Conservation (phyloP, 2,888 invertebrate species). For the Altica lythri region DNA sequence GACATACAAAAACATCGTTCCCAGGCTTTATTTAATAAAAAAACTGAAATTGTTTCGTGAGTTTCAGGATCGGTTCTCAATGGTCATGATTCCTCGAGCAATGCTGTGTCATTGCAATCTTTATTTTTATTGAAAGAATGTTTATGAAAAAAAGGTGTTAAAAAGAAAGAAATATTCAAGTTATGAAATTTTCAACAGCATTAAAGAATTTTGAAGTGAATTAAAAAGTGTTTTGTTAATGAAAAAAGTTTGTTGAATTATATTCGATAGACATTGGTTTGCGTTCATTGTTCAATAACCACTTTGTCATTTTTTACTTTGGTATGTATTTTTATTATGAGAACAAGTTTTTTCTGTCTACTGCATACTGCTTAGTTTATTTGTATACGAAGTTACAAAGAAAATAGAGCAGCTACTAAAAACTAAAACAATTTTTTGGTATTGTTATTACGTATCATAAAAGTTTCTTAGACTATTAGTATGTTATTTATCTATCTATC, state of each 20-base stretch:
- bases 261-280: constrained; percentile 1
- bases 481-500: no score
- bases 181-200: constrained; percentile 18
- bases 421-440: no score
- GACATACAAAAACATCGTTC: constrained; percentile 17
- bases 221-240: background rate
- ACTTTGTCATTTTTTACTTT: constrained; percentile 11
- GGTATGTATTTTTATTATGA: no score
- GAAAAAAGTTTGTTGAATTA: constrained; percentile 14
- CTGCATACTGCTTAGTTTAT: no score
- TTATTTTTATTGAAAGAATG: constrained; percentile 15
- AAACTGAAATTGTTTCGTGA: constrained; percentile 23
- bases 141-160: constrained; percentile 6
- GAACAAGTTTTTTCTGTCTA: no score
- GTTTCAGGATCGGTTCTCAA: constrained; percentile 17
- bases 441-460: no score
- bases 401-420: no score
- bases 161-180: constrained; percentile 16
- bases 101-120: constrained; percentile 23
- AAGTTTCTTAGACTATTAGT: no score
- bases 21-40: constrained; percentile 17
- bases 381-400: no score
- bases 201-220: constrained; percentile 16
- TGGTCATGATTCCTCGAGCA: constrained; percentile 18
- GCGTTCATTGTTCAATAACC: constrained; percentile 4